Conservation (phyloP, 2,797 vertebrate species). For the Momotus momota region DNA sequence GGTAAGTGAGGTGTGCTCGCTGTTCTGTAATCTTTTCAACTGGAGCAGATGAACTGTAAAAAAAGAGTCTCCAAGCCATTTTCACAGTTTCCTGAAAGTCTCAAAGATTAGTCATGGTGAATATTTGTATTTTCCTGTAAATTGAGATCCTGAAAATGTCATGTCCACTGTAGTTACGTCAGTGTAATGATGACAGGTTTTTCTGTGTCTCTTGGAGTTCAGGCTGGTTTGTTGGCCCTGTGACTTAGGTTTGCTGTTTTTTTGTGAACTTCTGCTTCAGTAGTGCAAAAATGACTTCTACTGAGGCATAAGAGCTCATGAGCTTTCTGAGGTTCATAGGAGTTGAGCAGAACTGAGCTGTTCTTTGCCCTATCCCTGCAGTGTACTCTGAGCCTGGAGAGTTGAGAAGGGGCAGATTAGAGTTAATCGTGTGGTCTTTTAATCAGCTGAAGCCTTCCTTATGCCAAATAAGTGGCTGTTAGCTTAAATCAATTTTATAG, state of each 20-base stretch:
- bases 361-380: background rate
- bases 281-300: background rate
- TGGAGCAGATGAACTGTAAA: background rate
- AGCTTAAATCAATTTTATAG: background rate
- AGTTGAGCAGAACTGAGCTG: background rate
- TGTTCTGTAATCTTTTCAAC: background rate
- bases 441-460: background rate
- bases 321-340: background rate
- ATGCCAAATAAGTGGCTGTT: background rate
- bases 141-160: background rate
- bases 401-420: background rate
- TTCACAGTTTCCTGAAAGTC: background rate
- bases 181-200: background rate
- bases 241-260: background rate
- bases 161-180: background rate
- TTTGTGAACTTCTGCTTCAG: background rate
- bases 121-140: background rate
- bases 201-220: accelerated
- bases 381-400: background rate
- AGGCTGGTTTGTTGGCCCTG: background rate
- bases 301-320: background rate
- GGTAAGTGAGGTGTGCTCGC: background rate
- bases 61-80: background rate
- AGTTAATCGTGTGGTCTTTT: background rate
- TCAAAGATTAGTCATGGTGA: background rate